phyloP scores from a whole-genome alignment of 2,888 invertebrate species.

The Dioctria linearis region DNA sequence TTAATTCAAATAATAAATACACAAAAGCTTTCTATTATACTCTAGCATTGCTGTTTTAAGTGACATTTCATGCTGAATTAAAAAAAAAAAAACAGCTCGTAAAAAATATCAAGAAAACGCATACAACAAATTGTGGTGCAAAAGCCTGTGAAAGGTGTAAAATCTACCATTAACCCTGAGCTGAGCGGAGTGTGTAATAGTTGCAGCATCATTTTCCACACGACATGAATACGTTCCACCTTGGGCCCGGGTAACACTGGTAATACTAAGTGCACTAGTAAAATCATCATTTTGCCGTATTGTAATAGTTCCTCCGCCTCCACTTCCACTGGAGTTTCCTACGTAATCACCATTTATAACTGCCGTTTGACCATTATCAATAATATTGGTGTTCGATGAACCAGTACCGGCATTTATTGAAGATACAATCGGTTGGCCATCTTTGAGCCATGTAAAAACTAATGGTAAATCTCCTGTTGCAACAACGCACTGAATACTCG shows the following conservation, averaged over 20 bases:
- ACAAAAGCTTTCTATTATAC: too few relatives aligned
- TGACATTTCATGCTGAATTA: too few relatives aligned
- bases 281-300: constrained; percentile 76
- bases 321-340: constrained; percentile 53
- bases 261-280: constrained; percentile 75
- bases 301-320: constrained; percentile 72
- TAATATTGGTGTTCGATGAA: constrained; percentile 60
- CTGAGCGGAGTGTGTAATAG: constrained; percentile 75
- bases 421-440: constrained; percentile 72
- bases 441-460: constrained; percentile 77
- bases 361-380: constrained; percentile 61
- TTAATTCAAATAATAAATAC: too few relatives aligned
- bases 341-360: constrained; percentile 58
- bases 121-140: background rate
- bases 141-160: background rate
- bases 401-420: constrained; percentile 27
- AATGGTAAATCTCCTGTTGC: constrained; percentile 78
- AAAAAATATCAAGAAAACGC: too few relatives aligned
- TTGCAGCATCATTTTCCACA: constrained; percentile 75
- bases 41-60: too few relatives aligned
- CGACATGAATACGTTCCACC: constrained; percentile 76
- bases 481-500: constrained; percentile 76
- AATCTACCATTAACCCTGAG: constrained; percentile 75
- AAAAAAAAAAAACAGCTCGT: too few relatives aligned
- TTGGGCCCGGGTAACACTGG: constrained; percentile 74